A percentile compares a stretch with the other conserved stretches of the same genome.
Evolutionary conservation across 2,797 vertebrate species (phyloP).

Genomic region (Fistularia commersonii): DNA sequence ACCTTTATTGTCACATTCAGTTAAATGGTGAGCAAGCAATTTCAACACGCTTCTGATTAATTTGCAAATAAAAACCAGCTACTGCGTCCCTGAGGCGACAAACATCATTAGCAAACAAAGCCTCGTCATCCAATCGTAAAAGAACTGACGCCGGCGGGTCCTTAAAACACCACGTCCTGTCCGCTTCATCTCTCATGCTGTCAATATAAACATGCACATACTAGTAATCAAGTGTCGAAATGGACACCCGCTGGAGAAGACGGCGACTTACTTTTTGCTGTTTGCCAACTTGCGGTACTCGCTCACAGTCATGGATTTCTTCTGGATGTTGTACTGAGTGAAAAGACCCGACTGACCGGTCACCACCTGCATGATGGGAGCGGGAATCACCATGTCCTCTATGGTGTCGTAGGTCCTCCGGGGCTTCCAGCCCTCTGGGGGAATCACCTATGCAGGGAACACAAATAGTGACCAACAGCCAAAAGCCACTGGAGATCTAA

Average conservation of each 20-base stretch:
- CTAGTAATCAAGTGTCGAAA: neutral
- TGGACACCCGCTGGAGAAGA: neutral
- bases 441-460: slow-evolving; percentile 81
- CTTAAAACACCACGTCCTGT: too few species aligned
- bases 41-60: too few species aligned
- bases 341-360: slow-evolving; percentile 98
- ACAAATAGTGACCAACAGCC: neutral
- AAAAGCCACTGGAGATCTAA: too few species aligned
- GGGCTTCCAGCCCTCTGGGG: slow-evolving; percentile 95
- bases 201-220: too few species aligned
- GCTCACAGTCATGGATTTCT: slow-evolving; percentile 94
- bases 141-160: too few species aligned
- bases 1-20: too few species aligned
- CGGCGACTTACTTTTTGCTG: slow-evolving; percentile 87
- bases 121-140: too few species aligned
- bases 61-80: too few species aligned
- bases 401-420: slow-evolving; percentile 88
- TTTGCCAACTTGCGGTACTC: slow-evolving; percentile 95
- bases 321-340: slow-evolving; percentile 99
- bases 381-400: slow-evolving; percentile 93
- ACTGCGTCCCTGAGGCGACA: too few species aligned
- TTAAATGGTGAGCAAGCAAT: too few species aligned
- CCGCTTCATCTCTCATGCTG: too few species aligned
- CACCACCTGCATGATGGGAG: slow-evolving; percentile 96
- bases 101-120: too few species aligned